A percentile compares a stretch with the other conserved stretches of the same genome.
Conservation (phyloP, 2,888 invertebrate genomes). For the Drosophila maculinotata region DNA sequence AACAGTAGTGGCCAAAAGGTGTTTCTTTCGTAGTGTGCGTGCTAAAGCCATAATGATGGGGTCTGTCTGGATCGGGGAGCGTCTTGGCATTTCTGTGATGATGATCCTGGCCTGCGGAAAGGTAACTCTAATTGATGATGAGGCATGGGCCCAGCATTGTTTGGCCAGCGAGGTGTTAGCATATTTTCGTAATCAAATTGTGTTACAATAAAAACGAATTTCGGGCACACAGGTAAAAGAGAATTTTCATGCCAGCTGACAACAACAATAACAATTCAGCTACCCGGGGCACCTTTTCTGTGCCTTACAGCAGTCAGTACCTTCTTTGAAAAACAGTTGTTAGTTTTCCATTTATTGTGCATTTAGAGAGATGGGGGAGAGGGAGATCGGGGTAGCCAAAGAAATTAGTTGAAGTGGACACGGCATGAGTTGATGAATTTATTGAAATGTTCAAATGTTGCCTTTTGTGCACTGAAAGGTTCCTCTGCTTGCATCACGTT, state of each 20-base stretch:
- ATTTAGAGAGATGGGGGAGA: slow-evolving; percentile 48
- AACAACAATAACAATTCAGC: slow-evolving; percentile 27
- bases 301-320: no score
- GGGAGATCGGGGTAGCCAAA: background rate
- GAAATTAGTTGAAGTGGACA: slow-evolving; percentile 75
- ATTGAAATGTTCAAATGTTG: slow-evolving; percentile 67
- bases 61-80: slow-evolving; percentile 15
- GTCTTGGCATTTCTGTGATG: slow-evolving; percentile 20
- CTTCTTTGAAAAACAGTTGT: slow-evolving; percentile 63
- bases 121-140: slow-evolving; percentile 80
- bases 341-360: slow-evolving; percentile 76
- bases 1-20: slow-evolving; percentile 68
- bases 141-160: slow-evolving; percentile 61
- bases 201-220: slow-evolving; percentile 60
- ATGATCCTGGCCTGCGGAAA: slow-evolving; percentile 75
- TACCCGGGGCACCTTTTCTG: slow-evolving; percentile 30
- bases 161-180: slow-evolving; percentile 75
- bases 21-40: slow-evolving; percentile 38
- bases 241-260: slow-evolving; percentile 64
- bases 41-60: slow-evolving; percentile 73
- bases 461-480: slow-evolving; percentile 35
- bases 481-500: no score
- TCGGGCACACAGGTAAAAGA: slow-evolving; percentile 64
- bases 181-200: slow-evolving; percentile 78
- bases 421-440: slow-evolving; percentile 71